phyloP scores from a whole-genome alignment of 2,888 invertebrate genomes.

The Morpho helenor region DNA sequence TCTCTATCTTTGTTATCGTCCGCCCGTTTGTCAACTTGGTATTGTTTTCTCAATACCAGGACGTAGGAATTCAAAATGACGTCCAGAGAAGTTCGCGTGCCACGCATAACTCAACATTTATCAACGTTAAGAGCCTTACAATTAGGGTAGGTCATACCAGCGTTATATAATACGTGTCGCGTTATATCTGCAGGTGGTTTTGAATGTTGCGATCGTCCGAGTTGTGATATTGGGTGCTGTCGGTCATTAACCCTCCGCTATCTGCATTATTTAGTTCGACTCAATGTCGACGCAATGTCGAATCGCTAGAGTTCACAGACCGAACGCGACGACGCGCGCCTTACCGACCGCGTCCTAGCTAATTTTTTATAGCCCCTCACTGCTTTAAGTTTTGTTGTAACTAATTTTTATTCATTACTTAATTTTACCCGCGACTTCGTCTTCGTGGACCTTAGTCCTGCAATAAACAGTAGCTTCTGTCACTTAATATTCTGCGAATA shows the following conservation, averaged over 20 bases:
- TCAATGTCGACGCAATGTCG: constrained; percentile 76
- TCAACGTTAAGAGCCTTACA: constrained; percentile 24
- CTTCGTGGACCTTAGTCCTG: no score
- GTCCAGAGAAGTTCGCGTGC: constrained; percentile 10
- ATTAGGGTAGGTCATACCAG: constrained; percentile 52
- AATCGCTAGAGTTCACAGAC: constrained; percentile 70
- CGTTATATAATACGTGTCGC: constrained; percentile 50
- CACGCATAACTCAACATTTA: constrained; percentile 17
- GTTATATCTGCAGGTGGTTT: constrained; percentile 56
- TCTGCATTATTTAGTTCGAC: constrained; percentile 74
- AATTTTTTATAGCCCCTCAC: constrained; percentile 47
- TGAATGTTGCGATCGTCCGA: constrained; percentile 58
- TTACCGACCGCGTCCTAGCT: constrained; percentile 56
- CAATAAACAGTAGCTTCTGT: no score
- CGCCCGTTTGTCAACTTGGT: no score
- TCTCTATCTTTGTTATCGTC: no score
- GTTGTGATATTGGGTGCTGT: constrained; percentile 70
- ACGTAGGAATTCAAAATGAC: no score
- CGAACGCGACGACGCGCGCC: constrained; percentile 58
- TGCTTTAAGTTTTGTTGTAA: constrained; percentile 14
- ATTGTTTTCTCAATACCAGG: no score
- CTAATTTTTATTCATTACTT: background rate
- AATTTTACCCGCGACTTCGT: no score
- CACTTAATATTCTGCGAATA: no score
- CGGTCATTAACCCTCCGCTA: constrained; percentile 73